A percentile compares a stretch with the other conserved stretches of the same genome.
Evolutionary conservation across 2,797 vertebrate genomes (phyloP).

Genomic region (Stomatorhinus walkeri): DNA sequence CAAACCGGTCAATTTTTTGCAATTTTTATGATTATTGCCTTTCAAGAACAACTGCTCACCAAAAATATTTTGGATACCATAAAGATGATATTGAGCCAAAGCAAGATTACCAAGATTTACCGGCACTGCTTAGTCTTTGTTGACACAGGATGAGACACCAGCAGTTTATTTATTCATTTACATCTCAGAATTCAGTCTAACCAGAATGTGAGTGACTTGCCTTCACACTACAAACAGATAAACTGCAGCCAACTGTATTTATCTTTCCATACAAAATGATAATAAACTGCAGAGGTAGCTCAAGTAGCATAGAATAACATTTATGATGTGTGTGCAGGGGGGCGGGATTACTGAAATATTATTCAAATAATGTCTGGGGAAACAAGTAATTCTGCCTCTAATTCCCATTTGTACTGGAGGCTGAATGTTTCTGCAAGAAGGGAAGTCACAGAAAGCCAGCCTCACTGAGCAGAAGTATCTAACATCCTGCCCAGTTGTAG

Average conservation of each 20-base stretch:
- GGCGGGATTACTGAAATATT: too few species aligned
- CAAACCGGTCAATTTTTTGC: neutral
- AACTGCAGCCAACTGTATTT: neutral
- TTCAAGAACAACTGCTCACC: neutral
- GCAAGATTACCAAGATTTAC: neutral
- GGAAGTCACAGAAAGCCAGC: too few species aligned
- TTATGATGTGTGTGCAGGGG: too few species aligned
- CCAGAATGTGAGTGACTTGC: neutral
- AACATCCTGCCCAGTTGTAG: neutral
- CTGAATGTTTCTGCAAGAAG: too few species aligned
- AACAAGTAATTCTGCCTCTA: too few species aligned
- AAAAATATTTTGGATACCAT: neutral
- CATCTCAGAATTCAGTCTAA: neutral
- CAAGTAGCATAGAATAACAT: too few species aligned
- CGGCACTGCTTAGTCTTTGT: neutral
- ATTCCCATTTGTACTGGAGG: too few species aligned
- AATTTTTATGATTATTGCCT: neutral
- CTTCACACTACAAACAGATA: neutral
- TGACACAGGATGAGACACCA: neutral
- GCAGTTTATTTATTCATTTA: neutral
- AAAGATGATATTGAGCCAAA: neutral
- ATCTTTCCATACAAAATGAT: too few species aligned
- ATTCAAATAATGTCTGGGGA: too few species aligned
- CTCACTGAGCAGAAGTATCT: neutral
- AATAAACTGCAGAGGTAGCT: too few species aligned